phyloP scores from a whole-genome alignment of 1,140 invertebrate species.

The Monochamus saltuarius region DNA sequence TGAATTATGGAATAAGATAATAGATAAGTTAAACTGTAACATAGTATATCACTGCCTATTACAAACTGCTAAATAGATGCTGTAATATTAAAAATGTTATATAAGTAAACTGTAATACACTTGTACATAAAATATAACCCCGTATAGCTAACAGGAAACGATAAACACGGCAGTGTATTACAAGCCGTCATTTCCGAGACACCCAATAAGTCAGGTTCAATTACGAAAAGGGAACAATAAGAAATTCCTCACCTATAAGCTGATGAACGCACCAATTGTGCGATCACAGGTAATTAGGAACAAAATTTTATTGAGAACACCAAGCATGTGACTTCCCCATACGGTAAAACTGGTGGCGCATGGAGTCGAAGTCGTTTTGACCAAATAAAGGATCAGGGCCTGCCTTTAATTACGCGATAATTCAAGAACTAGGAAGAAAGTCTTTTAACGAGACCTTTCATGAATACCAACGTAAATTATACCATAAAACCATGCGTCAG shows the following conservation, averaged over 20 bases:
- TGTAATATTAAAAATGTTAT: too few relatives aligned
- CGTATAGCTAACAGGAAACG: constrained; percentile 1
- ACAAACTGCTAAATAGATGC: too few relatives aligned
- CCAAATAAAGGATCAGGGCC: constrained; percentile 16
- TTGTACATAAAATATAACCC: not conserved
- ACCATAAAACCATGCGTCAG: not conserved
- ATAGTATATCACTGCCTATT: too few relatives aligned
- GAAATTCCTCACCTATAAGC: constrained; percentile 7
- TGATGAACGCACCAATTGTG: constrained; percentile 14
- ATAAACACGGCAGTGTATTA: constrained; percentile 10
- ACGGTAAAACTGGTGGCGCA: constrained; percentile 6
- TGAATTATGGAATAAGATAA: too few relatives aligned
- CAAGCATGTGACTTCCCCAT: not conserved
- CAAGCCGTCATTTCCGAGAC: constrained; percentile 2
- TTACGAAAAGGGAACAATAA: constrained; percentile 18
- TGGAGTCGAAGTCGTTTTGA: constrained; percentile 9
- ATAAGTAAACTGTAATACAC: too few relatives aligned
- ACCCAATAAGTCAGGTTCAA: not conserved
- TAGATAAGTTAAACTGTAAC: too few relatives aligned
- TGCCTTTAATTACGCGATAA: constrained; percentile 32
- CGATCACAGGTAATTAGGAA: constrained; percentile 10
- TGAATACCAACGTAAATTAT: constrained; percentile 6
- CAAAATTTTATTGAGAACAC: constrained; percentile 13
- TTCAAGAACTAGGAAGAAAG: constrained; percentile 31
- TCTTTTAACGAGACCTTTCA: constrained; percentile 20